These are phyloP conservation scores for Darwinula stevensoni DNA, from an alignment of 2,888 invertebrate genomes.

Conservation along the genomic window DNA sequence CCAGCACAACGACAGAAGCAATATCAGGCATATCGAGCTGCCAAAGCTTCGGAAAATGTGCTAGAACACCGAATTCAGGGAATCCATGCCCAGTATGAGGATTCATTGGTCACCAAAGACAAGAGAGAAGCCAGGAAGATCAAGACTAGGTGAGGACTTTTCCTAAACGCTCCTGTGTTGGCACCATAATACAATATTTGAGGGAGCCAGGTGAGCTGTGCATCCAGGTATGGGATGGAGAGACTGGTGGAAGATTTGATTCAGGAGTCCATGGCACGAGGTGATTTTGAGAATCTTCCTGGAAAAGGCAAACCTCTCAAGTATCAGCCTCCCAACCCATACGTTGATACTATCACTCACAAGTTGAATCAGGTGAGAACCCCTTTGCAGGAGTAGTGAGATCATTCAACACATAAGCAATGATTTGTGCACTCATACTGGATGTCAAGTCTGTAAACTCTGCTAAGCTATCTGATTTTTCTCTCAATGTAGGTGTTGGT, in stretches of 20 bases:
- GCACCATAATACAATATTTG: too few relatives aligned
- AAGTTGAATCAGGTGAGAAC: constrained; percentile 38
- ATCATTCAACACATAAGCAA: background rate
- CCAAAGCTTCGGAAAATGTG: constrained; percentile 35
- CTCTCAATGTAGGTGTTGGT: constrained; percentile 29
- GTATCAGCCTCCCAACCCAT: constrained; percentile 37
- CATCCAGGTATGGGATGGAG: constrained; percentile 36
- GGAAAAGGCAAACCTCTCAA: constrained; percentile 53
- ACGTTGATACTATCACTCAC: constrained; percentile 60
- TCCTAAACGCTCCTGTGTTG: too few relatives aligned
- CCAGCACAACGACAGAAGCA: constrained; percentile 47
- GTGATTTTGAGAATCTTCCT: constrained; percentile 55
- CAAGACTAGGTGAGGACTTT: too few relatives aligned
- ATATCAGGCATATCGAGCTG: constrained; percentile 32
- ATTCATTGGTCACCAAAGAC: constrained; percentile 26
- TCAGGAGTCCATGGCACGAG: constrained; percentile 62
- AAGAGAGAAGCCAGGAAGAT: constrained; percentile 31
- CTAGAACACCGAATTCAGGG: constrained; percentile 22
- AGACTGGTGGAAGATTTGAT: constrained; percentile 70
- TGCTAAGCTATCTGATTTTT: too few relatives aligned
- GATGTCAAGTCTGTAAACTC: too few relatives aligned
- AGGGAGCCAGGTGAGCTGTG: too few relatives aligned
- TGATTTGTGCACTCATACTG: background rate
- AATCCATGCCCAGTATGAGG: constrained; percentile 23
- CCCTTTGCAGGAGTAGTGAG: too few relatives aligned